Evolutionary conservation across 2,888 invertebrate genomes (phyloP).

Genomic region (Drosophila kuntzei): DNA sequence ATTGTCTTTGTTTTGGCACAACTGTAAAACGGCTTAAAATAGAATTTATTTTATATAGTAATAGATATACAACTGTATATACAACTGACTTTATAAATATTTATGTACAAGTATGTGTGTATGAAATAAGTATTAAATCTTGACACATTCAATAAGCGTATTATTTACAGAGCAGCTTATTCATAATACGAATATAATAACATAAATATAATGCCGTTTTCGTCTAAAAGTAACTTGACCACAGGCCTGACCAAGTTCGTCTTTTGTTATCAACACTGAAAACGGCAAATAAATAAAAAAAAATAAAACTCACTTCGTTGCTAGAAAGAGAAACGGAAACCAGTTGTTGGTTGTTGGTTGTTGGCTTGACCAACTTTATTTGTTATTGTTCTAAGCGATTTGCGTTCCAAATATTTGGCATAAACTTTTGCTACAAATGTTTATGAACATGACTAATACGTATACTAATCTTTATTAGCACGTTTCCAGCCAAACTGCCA

Average conservation of each 20-base stretch:
- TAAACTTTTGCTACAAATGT: conserved; percentile 38
- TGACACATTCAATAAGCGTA: conserved; percentile 26
- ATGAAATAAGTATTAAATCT: conserved; percentile 32
- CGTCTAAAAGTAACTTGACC: conserved; percentile 52
- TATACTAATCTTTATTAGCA: conserved; percentile 62
- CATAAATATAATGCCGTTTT: conserved; percentile 39
- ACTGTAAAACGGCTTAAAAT: conserved; percentile 49
- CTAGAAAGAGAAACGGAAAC: conserved; percentile 66
- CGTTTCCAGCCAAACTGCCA: conserved; percentile 18
- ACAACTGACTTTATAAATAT: conserved; percentile 5
- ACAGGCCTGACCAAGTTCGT: conserved; percentile 36
- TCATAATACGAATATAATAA: conserved; percentile 20
- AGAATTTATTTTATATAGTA: conserved; percentile 31
- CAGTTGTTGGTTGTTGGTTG: conserved; percentile 36
- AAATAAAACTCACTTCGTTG: conserved; percentile 29
- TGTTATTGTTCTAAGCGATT: conserved; percentile 61
- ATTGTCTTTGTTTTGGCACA: conserved; percentile 39
- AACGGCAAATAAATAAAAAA: conserved; percentile 30
- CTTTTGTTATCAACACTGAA: conserved; percentile 53
- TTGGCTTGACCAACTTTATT: conserved; percentile 56
- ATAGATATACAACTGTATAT: conserved; percentile 8
- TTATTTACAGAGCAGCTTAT: conserved; percentile 44
- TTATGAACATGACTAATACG: conserved; percentile 67
- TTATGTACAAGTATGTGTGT: conserved; percentile 3
- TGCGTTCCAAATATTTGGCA: conserved; percentile 60